phyloP scores from a whole-genome alignment of 2,113 vertebrate species.

The Chiloscyllium plagiosum region DNA sequence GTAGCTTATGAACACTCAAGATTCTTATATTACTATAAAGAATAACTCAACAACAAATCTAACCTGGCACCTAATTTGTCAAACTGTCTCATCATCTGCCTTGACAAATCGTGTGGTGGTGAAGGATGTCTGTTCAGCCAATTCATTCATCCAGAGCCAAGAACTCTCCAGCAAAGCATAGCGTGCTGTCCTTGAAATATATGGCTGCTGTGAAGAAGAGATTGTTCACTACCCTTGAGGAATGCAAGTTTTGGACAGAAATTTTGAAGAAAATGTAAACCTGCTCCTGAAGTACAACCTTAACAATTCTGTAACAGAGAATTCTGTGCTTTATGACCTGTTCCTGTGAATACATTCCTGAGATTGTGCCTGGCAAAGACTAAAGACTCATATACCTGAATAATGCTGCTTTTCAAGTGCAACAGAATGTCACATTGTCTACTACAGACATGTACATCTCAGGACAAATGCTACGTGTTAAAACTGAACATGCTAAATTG shows the following conservation, averaged over 20 bases:
- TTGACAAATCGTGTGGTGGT: not conserved
- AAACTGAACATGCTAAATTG: not conserved
- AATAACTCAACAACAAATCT: not conserved
- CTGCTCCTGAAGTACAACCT: not conserved
- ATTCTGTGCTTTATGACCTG: not conserved
- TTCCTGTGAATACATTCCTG: not conserved
- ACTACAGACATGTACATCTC: not conserved
- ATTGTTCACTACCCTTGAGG: not conserved
- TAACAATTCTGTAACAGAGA: not conserved
- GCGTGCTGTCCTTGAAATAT: not conserved
- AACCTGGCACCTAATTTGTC: not conserved
- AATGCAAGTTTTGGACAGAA: conserved; percentile 11
- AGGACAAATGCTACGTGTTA: not conserved
- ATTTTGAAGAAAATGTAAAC: not conserved
- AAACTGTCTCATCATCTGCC: not conserved
- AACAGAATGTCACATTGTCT: not conserved
- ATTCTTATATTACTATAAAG: not conserved
- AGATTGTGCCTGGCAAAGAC: not conserved
- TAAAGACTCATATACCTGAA: not conserved
- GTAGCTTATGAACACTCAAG: not conserved
- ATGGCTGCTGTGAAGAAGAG: not conserved
- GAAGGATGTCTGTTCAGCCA: not conserved
- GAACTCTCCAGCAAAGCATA: not conserved
- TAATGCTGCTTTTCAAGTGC: not conserved
- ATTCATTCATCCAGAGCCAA: conserved; percentile 7